A percentile compares a stretch with the other conserved stretches of the same genome.
phyloP scores from a whole-genome alignment of 2,797 vertebrate species.

The Malurus leucopterus region DNA sequence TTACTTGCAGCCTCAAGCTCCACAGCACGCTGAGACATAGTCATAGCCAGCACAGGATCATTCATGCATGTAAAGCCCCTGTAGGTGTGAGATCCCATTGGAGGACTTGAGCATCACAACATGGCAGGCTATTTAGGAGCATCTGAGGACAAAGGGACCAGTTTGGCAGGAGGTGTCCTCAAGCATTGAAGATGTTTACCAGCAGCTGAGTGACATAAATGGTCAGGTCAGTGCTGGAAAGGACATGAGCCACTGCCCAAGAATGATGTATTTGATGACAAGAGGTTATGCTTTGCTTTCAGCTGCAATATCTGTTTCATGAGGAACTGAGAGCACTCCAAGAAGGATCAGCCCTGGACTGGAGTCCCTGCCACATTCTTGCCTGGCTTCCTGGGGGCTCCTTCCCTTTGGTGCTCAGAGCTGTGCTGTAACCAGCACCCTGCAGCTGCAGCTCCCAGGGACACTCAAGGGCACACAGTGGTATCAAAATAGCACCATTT shows the following conservation, averaged over 20 bases:
- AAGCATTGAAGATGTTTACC: background rate
- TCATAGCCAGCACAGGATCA: background rate
- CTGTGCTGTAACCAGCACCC: background rate
- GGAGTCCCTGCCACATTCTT: background rate
- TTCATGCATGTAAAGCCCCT: background rate
- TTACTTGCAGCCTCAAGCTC: background rate
- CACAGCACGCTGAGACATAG: background rate
- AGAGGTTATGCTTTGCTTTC: background rate
- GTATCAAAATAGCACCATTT: background rate
- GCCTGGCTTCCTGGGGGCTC: background rate
- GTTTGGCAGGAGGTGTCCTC: background rate
- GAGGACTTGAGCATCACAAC: background rate
- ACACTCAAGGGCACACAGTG: background rate
- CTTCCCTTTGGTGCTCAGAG: background rate
- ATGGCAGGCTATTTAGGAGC: background rate
- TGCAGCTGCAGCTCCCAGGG: background rate
- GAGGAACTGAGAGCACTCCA: background rate
- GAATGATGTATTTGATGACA: background rate
- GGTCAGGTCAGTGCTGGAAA: background rate
- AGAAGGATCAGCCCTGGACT: background rate
- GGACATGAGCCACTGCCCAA: background rate
- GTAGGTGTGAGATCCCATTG: background rate
- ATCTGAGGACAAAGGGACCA: background rate
- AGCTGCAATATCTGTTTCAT: background rate
- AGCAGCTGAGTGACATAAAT: background rate